phyloP scores from a whole-genome alignment of 2,113 vertebrate species.

The Eulacestoma nigropectus region DNA sequence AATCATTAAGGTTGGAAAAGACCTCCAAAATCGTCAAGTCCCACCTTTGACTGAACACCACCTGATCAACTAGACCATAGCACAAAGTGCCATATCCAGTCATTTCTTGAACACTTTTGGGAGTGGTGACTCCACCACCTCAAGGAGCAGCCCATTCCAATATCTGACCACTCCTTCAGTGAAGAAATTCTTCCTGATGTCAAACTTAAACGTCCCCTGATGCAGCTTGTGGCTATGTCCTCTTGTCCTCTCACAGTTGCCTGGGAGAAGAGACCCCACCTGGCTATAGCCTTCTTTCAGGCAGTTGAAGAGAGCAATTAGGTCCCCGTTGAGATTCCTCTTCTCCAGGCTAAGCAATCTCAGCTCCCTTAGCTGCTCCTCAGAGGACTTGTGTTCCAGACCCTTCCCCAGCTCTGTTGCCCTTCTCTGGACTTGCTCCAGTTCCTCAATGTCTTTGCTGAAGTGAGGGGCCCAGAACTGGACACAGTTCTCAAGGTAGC shows the following conservation, averaged over 20 bases:
- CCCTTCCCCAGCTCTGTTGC: background rate
- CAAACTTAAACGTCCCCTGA: background rate
- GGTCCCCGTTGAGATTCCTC: background rate
- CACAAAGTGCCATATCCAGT: background rate
- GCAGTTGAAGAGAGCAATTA: background rate
- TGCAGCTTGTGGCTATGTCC: background rate
- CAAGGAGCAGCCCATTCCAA: background rate
- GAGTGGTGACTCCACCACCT: background rate
- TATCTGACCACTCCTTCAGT: background rate
- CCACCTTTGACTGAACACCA: background rate
- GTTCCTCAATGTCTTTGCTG: background rate
- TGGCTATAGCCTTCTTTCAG: background rate
- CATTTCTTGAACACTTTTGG: background rate
- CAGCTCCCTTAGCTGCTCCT: background rate
- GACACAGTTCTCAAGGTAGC: rapidly evolving
- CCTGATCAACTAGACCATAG: background rate
- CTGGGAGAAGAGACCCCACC: background rate
- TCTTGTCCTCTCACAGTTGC: background rate
- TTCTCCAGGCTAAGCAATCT: background rate
- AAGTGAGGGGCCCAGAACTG: background rate
- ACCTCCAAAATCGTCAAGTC: background rate
- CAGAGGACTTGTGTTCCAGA: background rate
- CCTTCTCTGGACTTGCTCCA: background rate
- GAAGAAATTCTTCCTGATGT: background rate
- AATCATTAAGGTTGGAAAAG: background rate